Evolutionary conservation across 92 coral and sea anemone genomes (phyloP).

Genomic region (Pocillopora meandrina): DNA sequence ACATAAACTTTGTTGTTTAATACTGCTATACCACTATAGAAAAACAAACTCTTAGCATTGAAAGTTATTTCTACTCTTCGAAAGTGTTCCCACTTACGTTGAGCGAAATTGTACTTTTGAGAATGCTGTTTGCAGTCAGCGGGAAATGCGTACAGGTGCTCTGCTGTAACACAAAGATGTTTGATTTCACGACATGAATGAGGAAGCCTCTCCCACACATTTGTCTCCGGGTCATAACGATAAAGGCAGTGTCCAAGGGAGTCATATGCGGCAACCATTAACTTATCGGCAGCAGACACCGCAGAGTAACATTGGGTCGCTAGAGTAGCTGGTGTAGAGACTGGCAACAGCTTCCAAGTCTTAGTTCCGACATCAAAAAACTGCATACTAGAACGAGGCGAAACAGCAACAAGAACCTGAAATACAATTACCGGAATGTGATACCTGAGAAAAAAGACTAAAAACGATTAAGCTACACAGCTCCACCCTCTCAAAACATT

Average conservation of each 20-base stretch:
- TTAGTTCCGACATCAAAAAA: neutral
- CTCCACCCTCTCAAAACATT: no score
- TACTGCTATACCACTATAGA: neutral
- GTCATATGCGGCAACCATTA: neutral
- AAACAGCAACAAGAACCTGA: conserved; percentile 29
- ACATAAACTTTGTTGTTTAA: neutral
- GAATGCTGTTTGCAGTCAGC: neutral
- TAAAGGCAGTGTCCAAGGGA: neutral
- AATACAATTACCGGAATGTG: neutral
- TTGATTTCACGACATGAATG: neutral
- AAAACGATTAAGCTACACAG: no score
- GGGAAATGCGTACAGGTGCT: neutral
- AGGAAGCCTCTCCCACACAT: neutral
- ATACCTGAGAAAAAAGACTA: no score
- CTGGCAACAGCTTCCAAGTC: neutral
- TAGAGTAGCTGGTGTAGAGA: neutral
- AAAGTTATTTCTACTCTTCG: neutral
- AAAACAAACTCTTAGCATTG: no score
- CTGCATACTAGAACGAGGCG: neutral
- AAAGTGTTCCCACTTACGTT: conserved; percentile 9
- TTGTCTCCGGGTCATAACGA: conserved; percentile 7
- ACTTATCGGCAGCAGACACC: conserved; percentile 4
- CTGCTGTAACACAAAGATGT: neutral
- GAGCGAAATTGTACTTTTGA: conserved; percentile 1
- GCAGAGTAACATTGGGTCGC: conserved; percentile 11